A percentile compares a stretch with the other conserved stretches of the same genome.
These are phyloP conservation scores for Entomyzon cyanotis DNA, from an alignment of 2,113 vertebrate species.

Conservation along the genomic window DNA sequence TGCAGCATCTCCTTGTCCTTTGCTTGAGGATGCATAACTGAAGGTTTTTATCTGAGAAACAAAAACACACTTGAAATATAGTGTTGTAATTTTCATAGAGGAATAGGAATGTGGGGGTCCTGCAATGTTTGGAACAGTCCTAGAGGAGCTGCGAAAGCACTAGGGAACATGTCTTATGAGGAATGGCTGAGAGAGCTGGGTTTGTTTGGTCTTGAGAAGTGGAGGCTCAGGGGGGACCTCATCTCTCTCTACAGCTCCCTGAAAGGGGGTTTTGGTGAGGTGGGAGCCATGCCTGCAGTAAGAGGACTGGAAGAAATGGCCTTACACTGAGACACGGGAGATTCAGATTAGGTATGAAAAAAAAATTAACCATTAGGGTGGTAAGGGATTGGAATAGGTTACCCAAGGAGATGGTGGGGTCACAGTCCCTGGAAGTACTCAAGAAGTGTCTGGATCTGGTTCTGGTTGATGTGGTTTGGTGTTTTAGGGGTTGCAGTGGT, in stretches of 20 bases:
- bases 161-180: neutral
- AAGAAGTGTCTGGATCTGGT: accelerated
- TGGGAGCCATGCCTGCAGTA: neutral
- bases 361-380: neutral
- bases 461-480: neutral
- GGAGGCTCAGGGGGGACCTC: neutral
- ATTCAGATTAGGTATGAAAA: neutral
- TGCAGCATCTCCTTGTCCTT: neutral
- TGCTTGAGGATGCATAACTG: neutral
- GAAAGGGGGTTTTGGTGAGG: neutral
- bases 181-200: neutral
- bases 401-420: neutral
- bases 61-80: neutral
- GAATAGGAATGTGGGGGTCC: neutral
- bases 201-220: neutral
- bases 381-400: neutral
- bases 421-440: neutral
- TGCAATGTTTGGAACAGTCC: neutral
- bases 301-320: neutral
- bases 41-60: neutral
- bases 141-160: neutral
- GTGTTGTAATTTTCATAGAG: neutral
- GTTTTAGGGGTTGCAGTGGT: neutral
- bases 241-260: neutral
- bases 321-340: neutral